Conservation (phyloP, 2,113 vertebrate species). For the Podiceps cristatus region DNA sequence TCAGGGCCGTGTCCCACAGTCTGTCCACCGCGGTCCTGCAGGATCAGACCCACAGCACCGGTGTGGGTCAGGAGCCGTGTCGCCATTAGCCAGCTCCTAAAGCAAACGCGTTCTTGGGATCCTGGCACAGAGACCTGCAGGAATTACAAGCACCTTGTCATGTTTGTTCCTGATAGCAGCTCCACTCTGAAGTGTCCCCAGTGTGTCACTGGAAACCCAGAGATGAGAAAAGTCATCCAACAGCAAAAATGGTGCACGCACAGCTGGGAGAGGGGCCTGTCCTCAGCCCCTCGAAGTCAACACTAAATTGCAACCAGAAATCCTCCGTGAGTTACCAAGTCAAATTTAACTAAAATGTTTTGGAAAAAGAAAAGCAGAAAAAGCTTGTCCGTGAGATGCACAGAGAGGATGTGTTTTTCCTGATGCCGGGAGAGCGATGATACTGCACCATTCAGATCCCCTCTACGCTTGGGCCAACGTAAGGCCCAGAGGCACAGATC, state of each 20-base stretch:
- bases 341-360: not conserved
- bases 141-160: not conserved
- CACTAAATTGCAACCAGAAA: not conserved
- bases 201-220: not conserved
- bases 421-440: not conserved
- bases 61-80: fast-evolving
- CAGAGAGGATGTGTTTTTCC: not conserved
- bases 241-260: not conserved
- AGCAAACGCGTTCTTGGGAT: not conserved
- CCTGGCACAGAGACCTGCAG: not conserved
- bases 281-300: not conserved
- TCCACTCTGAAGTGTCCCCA: not conserved
- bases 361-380: not conserved
- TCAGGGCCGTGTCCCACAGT: not conserved
- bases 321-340: not conserved
- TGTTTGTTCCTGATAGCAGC: not conserved
- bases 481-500: fast-evolving
- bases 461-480: fast-evolving
- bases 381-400: not conserved
- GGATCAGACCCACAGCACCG: not conserved
- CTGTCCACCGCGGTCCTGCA: not conserved
- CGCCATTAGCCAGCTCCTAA: not conserved
- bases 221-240: not conserved
- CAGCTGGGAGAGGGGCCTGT: not conserved
- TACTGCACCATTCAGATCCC: not conserved